Evolutionary conservation across 2,113 vertebrate species (phyloP), one percentile per base, ranked within the genome.

Genomic region (Anoura caudifer): DNA sequence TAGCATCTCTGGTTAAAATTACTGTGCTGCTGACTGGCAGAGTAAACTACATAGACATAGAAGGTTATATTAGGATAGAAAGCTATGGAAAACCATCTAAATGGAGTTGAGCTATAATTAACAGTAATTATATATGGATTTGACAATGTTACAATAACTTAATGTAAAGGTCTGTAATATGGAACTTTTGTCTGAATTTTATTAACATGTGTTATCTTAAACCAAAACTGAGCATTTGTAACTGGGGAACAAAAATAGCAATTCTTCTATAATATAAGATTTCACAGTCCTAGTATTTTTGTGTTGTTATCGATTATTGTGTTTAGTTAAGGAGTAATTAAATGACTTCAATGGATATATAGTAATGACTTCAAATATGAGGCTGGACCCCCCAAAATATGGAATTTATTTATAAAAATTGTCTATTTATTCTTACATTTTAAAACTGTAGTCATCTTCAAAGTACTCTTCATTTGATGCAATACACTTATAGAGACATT

Each of bases 1-100:
- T 65, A 83, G 28, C 14, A 87, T 91, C n/a, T 73, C 41, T 86
- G 36, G n/a, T 73, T 97, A 11, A 95, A 69, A 86, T 93, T 90
- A 61, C 28, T 22, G 3, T 81, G 38, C 63, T 87, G 12, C 7
- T 93, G 15, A 28, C 56, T n/a, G 69, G 50, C 36, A 88, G 70
- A 87, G 16, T 50, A 81, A 93, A 56, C 65, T 91, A 26, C 3
- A 24, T 5, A 45, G 50, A 91, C 20, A 7, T 28, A 95, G 73
- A 84, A 61, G 36, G 52, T 72, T 79, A 16, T 73, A 26, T 54
- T 63, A 75, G 47, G 43, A 92, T 4, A 28, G 20, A 28, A 43
- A 54, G 15, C 17, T 43, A 13, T 45, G 31, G 33, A 86, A 91
- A 85, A 63, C 38, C 15, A 4, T n/a, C 17, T 95, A 82, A 63